A percentile compares a stretch with the other conserved stretches of the same genome.
Evolutionary conservation across 2,888 invertebrate genomes (phyloP).

Genomic region (Antheraea yamamai): DNA sequence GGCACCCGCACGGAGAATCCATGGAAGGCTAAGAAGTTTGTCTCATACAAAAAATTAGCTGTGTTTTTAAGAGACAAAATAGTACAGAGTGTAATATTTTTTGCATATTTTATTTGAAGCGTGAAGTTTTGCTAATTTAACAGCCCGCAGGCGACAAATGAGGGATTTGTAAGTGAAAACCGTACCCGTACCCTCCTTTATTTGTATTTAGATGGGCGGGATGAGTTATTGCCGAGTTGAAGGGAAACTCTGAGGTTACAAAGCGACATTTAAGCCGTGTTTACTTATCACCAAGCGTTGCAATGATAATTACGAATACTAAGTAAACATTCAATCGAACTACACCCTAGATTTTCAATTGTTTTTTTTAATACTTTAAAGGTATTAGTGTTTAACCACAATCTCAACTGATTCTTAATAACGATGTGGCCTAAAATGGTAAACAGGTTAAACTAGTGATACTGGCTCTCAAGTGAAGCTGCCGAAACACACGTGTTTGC

Average conservation of each 20-base stretch:
- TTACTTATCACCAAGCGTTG: slow-evolving; percentile 19
- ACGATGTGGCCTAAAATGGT: too few species aligned
- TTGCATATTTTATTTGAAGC: slow-evolving; percentile 5
- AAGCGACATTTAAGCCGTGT: slow-evolving; percentile 25
- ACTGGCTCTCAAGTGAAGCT: too few species aligned
- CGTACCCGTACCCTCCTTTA: slow-evolving; percentile 56
- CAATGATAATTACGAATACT: slow-evolving; percentile 11
- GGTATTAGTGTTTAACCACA: too few species aligned
- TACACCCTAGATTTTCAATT: too few species aligned
- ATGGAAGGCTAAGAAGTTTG: too few species aligned
- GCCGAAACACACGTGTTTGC: too few species aligned
- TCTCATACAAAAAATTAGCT: not conserved
- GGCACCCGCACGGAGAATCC: too few species aligned
- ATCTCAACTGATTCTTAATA: too few species aligned
- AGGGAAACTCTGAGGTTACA: slow-evolving; percentile 5
- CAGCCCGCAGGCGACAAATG: slow-evolving; percentile 66
- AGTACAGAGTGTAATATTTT: not conserved
- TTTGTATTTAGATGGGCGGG: slow-evolving; percentile 76
- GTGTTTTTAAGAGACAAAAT: not conserved
- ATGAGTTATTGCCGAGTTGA: slow-evolving; percentile 63
- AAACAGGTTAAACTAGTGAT: too few species aligned
- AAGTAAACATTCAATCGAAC: not conserved
- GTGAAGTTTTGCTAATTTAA: slow-evolving; percentile 23
- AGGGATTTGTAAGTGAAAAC: slow-evolving; percentile 68
- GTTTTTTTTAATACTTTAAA: too few species aligned